phyloP scores from a whole-genome alignment of 2,113 vertebrate genomes.

The Isichthys henryi region DNA sequence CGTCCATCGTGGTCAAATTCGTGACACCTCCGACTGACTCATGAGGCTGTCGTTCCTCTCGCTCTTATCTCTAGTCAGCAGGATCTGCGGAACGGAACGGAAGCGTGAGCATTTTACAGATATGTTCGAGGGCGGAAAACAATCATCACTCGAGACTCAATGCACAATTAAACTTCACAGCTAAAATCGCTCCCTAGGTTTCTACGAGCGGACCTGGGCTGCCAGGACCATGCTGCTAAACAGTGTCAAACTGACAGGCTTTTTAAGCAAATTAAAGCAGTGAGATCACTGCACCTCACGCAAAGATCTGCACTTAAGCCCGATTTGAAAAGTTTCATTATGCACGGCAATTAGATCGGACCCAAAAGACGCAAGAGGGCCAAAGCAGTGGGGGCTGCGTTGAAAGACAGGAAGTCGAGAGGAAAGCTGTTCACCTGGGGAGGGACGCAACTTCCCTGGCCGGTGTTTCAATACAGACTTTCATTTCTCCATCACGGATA shows the following conservation, averaged over 20 bases:
- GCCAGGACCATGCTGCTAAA: not conserved
- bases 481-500: not conserved
- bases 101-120: not conserved
- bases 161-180: not conserved
- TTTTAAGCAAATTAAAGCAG: not conserved
- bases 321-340: not conserved
- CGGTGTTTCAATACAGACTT: not conserved
- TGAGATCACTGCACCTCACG: not conserved
- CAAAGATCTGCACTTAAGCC: not conserved
- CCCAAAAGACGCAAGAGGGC: not conserved
- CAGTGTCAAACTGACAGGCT: not conserved
- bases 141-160: not conserved
- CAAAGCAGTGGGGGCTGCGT: not conserved
- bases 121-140: not conserved
- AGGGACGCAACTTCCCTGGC: not conserved
- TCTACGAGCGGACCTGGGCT: not conserved
- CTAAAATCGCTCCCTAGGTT: not conserved
- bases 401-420: not conserved
- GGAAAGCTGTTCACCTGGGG: not conserved
- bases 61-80: not conserved
- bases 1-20: constrained; percentile 90
- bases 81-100: not conserved
- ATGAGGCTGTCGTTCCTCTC: constrained; percentile 69
- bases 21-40: constrained; percentile 62
- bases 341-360: not conserved